Conservation (phyloP, 2,888 invertebrate genomes). For the Drosophila antonietae region DNA sequence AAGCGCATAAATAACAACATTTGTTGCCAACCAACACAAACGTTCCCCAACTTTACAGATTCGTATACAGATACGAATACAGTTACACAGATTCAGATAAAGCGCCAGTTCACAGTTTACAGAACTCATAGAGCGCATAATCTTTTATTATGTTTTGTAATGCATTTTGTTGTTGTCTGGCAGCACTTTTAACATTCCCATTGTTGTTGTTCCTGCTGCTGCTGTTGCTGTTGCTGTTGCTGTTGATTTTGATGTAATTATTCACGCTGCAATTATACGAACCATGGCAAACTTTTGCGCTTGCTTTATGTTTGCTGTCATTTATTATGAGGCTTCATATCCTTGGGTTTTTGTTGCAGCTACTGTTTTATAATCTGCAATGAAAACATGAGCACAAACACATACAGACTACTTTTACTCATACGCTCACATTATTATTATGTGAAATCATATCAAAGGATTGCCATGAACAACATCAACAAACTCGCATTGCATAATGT, state of each 20-base stretch:
- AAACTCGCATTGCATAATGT: conserved; percentile 72
- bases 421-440: conserved; percentile 69
- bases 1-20: conserved; percentile 78
- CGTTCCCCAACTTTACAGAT: conserved; percentile 2
- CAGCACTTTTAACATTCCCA: conserved; percentile 39
- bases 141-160: conserved; percentile 67
- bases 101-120: conserved; percentile 6
- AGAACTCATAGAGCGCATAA: conserved; percentile 50
- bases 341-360: conserved; percentile 37
- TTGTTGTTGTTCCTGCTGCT: conserved; percentile 11
- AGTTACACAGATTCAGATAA: background rate
- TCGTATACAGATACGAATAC: background rate
- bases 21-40: conserved; percentile 44
- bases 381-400: conserved; percentile 62
- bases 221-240: conserved; percentile 12
- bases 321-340: conserved; percentile 51
- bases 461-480: conserved; percentile 65
- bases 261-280: conserved; percentile 78
- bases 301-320: conserved; percentile 57
- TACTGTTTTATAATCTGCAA: conserved; percentile 74
- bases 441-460: conserved; percentile 78
- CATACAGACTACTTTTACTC: conserved; percentile 9
- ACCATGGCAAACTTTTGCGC: conserved; percentile 67
- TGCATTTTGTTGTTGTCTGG: conserved; percentile 61
- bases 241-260: conserved; percentile 77